Percentiles rank a stretch among this genome's conserved stretches.
phyloP scores from a whole-genome alignment of 2,888 invertebrate species.

The Mythimna pallens region DNA sequence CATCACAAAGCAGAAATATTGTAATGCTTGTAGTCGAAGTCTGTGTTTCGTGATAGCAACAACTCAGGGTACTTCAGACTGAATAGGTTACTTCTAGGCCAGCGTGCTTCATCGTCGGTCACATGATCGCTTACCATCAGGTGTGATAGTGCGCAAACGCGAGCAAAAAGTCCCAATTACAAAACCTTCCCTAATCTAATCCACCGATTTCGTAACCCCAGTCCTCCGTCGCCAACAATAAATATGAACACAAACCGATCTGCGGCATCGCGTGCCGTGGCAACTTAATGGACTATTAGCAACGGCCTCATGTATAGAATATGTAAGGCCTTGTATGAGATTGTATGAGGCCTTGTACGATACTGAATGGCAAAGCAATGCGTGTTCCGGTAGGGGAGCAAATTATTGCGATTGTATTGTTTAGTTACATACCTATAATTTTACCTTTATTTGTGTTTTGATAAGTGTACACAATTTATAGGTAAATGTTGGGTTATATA shows the following conservation, averaged over 20 bases:
- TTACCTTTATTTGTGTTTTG: background rate
- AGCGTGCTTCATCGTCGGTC: too few relatives aligned
- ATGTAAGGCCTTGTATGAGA: constrained; percentile 59
- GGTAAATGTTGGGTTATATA: too few relatives aligned
- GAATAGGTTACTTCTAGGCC: too few relatives aligned
- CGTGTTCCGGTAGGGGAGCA: constrained; percentile 32
- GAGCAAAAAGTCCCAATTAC: background rate
- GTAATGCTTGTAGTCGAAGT: too few relatives aligned
- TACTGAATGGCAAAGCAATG: constrained; percentile 49
- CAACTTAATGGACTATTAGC: constrained; percentile 87
- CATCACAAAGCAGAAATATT: too few relatives aligned
- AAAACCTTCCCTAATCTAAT: background rate
- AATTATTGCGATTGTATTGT: constrained; percentile 16
- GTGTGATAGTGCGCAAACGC: too few relatives aligned
- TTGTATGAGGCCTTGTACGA: constrained; percentile 43
- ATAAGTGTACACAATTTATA: too few relatives aligned
- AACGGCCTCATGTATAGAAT: constrained; percentile 65
- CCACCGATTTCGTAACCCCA: constrained; percentile 65
- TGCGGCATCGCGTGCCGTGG: constrained; percentile 82
- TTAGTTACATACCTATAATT: background rate
- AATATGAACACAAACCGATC: constrained; percentile 83
- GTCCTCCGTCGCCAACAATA: constrained; percentile 77
- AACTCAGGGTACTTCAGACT: too few relatives aligned
- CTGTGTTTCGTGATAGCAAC: too few relatives aligned
- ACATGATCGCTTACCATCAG: too few relatives aligned